Percentiles rank a stretch among this genome's conserved stretches.
phyloP scores from a whole-genome alignment of 2,113 vertebrate species.

The Cololabis saira region DNA sequence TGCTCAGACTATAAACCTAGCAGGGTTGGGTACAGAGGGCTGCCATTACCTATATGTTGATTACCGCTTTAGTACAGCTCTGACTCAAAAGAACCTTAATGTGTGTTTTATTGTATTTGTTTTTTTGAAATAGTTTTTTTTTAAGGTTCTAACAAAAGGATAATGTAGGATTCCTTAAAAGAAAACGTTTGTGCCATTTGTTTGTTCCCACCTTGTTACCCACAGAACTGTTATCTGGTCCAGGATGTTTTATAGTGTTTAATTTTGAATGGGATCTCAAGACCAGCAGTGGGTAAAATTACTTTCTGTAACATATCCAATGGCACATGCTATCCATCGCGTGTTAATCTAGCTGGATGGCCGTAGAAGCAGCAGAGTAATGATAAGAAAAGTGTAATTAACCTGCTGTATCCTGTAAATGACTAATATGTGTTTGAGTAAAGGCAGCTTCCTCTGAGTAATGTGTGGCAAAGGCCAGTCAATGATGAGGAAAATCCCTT shows the following conservation, averaged over 20 bases:
- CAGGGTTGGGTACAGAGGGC: slow-evolving; percentile 25
- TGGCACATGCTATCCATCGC: slow-evolving; percentile 57
- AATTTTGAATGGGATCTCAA: slow-evolving; percentile 49
- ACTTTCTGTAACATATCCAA: slow-evolving; percentile 56
- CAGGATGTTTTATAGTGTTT: slow-evolving; percentile 54
- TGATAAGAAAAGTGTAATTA: slow-evolving; percentile 65
- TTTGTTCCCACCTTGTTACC: slow-evolving; percentile 17
- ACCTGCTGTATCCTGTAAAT: slow-evolving; percentile 61
- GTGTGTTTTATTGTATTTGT: slow-evolving; percentile 42
- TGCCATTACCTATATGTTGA: slow-evolving; percentile 62
- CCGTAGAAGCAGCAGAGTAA: slow-evolving; percentile 50
- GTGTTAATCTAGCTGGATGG: slow-evolving; percentile 51
- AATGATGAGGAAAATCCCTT: slow-evolving; percentile 56
- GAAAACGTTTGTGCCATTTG: not conserved
- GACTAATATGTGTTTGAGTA: slow-evolving; percentile 61
- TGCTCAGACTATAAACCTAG: slow-evolving; percentile 43
- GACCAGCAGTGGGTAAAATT: slow-evolving; percentile 62
- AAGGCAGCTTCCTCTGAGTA: slow-evolving; percentile 63
- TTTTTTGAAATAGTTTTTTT: slow-evolving; percentile 31
- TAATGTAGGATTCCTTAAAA: slow-evolving; percentile 40
- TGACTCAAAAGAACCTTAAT: slow-evolving; percentile 60
- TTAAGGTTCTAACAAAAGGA: slow-evolving; percentile 35
- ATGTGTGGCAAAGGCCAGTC: slow-evolving; percentile 62
- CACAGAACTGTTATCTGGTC: slow-evolving; percentile 37
- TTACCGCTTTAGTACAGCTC: slow-evolving; percentile 40